Percentiles rank a stretch among this genome's conserved stretches.
These are phyloP conservation scores for Fratercula arctica DNA, from an alignment of 2,797 vertebrate species.

Conservation along the genomic window DNA sequence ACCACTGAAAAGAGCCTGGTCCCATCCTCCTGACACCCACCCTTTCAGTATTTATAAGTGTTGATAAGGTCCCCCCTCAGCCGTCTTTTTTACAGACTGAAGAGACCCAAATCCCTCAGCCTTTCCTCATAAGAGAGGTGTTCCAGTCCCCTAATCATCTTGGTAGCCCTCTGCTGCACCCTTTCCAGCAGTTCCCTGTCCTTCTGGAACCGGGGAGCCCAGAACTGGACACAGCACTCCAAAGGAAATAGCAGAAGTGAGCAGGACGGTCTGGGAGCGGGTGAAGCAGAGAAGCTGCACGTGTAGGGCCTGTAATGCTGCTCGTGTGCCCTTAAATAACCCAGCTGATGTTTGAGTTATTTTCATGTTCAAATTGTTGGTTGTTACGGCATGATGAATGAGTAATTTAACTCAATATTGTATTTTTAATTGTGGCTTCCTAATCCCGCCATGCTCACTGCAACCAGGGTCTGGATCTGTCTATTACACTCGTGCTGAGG, in stretches of 20 bases:
- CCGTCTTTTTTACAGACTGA: no score
- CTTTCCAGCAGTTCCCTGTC: no score
- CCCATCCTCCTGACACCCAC: no score
- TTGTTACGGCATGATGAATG: neutral
- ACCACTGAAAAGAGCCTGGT: no score
- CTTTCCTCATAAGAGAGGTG: no score
- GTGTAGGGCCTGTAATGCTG: accelerated
- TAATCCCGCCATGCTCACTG: neutral
- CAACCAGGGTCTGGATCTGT: neutral
- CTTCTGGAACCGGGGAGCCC: no score
- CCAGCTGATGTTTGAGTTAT: neutral
- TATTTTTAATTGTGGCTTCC: neutral
- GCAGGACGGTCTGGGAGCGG: neutral
- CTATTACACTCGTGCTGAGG: neutral
- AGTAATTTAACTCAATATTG: neutral
- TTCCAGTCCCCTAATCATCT: no score
- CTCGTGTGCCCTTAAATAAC: neutral
- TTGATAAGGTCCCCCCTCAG: no score
- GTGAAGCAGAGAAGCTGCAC: neutral
- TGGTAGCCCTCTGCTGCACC: no score
- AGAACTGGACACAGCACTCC: no score
- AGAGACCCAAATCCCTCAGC: no score
- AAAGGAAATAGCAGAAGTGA: neutral
- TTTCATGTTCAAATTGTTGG: neutral
- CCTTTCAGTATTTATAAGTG: no score